Evolutionary conservation across 2,113 vertebrate species (phyloP).

Genomic region (Oreochromis spilurus): DNA sequence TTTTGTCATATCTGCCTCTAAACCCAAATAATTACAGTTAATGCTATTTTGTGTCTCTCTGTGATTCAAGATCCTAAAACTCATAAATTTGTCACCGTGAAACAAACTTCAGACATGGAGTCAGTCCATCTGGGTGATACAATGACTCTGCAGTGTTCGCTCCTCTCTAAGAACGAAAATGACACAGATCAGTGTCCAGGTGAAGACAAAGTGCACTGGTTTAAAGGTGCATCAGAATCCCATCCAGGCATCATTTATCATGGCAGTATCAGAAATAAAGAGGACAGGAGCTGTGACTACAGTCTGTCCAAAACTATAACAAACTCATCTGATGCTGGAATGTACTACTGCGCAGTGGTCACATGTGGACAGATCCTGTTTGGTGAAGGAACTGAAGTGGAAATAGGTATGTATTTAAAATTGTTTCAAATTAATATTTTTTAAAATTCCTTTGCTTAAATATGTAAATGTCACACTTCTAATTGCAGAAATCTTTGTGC

Average conservation of each 20-base stretch:
- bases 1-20: not conserved
- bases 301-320: slow-evolving; percentile 24
- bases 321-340: slow-evolving; percentile 17
- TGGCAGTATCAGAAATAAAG: not conserved
- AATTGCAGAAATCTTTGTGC: too few relatives aligned
- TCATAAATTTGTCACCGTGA: not conserved
- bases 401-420: not conserved
- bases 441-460: fast-evolving
- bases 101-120: not conserved
- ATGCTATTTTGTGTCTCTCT: fast-evolving
- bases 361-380: slow-evolving; percentile 47
- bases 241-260: not conserved
- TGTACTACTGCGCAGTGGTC: slow-evolving; percentile 49
- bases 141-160: slow-evolving; percentile 39
- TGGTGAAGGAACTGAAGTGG: slow-evolving; percentile 14
- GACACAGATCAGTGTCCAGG: not conserved
- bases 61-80: not conserved
- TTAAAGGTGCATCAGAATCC: not conserved
- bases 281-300: slow-evolving; percentile 13
- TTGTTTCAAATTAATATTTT: not conserved
- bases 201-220: slow-evolving; percentile 23
- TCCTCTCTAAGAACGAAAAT: not conserved
- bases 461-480: too few relatives aligned
- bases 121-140: not conserved
- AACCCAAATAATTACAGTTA: not conserved